A percentile compares a stretch with the other conserved stretches of the same genome.
Evolutionary conservation across 2,888 invertebrate genomes (phyloP).

Genomic region (Pharmacophagus antenor): DNA sequence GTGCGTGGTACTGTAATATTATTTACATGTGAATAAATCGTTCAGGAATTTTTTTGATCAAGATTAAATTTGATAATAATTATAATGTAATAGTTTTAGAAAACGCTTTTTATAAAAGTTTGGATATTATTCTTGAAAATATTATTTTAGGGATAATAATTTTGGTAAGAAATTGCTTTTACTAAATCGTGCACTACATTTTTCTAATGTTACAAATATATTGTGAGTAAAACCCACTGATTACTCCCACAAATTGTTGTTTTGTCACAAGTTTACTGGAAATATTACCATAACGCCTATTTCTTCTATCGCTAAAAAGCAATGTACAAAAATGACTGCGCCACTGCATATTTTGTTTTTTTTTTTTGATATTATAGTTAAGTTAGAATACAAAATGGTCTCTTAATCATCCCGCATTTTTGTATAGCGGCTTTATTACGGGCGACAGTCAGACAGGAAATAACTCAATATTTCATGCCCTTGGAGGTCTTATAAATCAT

Average conservation of each 20-base stretch:
- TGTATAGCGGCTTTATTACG: constrained; percentile 22
- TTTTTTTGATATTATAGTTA: constrained; percentile 16
- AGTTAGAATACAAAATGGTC: constrained; percentile 18
- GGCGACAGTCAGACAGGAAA: constrained; percentile 22
- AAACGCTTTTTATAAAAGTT: not conserved
- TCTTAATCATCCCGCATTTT: constrained; percentile 23
- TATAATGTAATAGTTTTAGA: not conserved
- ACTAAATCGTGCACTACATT: too few species aligned
- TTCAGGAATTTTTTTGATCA: not conserved
- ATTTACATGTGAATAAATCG: not conserved
- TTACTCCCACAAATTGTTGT: too few species aligned
- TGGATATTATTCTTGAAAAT: too few species aligned
- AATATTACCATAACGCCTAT: not conserved
- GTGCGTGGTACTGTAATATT: constrained; percentile 86
- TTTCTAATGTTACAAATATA: too few species aligned
- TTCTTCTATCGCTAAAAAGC: not conserved
- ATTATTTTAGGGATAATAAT: too few species aligned
- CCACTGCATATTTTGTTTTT: not conserved
- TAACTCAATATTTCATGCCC: constrained; percentile 23
- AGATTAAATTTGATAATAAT: not conserved
- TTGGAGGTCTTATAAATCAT: constrained; percentile 16
- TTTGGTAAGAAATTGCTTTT: too few species aligned
- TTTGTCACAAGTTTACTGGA: not conserved
- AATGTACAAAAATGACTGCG: not conserved
- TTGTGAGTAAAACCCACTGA: too few species aligned